Evolutionary conservation across 2,797 vertebrate species (phyloP).

Genomic region (Acanthurus leucopareius): DNA sequence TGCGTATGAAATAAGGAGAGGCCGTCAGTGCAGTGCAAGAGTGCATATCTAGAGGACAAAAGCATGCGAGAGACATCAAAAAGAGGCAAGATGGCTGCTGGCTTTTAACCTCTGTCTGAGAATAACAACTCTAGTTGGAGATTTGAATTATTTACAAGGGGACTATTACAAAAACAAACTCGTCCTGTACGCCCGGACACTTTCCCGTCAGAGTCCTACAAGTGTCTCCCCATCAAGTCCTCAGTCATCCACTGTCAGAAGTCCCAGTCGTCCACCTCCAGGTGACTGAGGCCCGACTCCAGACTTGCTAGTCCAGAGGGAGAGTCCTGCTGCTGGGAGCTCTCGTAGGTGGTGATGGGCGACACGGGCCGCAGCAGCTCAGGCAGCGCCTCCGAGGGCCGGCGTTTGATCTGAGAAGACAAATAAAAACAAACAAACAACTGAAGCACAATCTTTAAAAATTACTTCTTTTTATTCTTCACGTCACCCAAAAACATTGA

Average conservation of each 20-base stretch:
- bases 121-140: slow-evolving; percentile 43
- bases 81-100: slow-evolving; percentile 74
- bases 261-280: slow-evolving; percentile 98
- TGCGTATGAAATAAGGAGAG: slow-evolving; percentile 25
- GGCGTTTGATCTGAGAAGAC: slow-evolving; percentile 90
- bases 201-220: slow-evolving; percentile 33
- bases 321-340: slow-evolving; percentile 82
- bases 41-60: slow-evolving; percentile 68
- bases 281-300: slow-evolving; percentile 91
- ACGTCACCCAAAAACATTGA: too few species aligned
- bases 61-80: slow-evolving; percentile 56
- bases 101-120: slow-evolving; percentile 66
- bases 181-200: slow-evolving; percentile 35
- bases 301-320: slow-evolving; percentile 90
- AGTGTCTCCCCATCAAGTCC: slow-evolving; percentile 20
- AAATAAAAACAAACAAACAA: not conserved
- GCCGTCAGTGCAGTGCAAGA: slow-evolving; percentile 68
- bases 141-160: slow-evolving; percentile 68
- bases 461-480: not conserved
- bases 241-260: slow-evolving; percentile 86
- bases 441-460: not conserved
- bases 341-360: slow-evolving; percentile 90
- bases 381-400: slow-evolving; percentile 92
- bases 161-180: slow-evolving; percentile 50
- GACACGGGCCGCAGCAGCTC: slow-evolving; percentile 93